Evolutionary conservation across 2,113 vertebrate genomes (phyloP), one percentile per base, ranked within the genome.

Genomic region (Dasypus novemcinctus): DNA sequence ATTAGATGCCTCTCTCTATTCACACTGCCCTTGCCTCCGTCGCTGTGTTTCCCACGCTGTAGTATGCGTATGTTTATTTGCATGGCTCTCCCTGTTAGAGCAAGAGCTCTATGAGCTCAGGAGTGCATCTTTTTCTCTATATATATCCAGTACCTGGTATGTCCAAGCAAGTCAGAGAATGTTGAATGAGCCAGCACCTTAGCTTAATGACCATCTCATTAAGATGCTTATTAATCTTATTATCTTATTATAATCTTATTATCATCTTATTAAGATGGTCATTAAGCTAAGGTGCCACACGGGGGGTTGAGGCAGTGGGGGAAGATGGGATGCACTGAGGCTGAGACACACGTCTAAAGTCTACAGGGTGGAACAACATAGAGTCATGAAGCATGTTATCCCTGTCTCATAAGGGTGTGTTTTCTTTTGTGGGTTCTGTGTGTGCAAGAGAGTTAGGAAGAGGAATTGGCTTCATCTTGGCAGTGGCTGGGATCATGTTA

Each of bases 381-480:
- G 21, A 33, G 7, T 14, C 21, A 14, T 15, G 3, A 18, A 0
- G 4, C 20, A 10, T 38, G 18, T 66, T 80, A 15, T 21, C 14
- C 0, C 1, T 15, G 41, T 41, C n/a, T 93, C 54, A 31, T 27
- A 4, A 0, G 7, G 41, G 15, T 12, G 2, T 43, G 8, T 64
- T 96, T 85, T 68, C n/a, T 75, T 78, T 49, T 29, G 6, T 15
- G 27, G 74, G 43, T 87, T 94, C 61, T 69, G 38, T 81, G 14
- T 54, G 20, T 85, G 27, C 2, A 54, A 79, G 14, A 5, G 25
- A 43, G 33, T 38, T 27, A 76, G 38, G 23, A 43, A 46, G 59
- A 33, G 33, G 75, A 25, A 29, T 46, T 33, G 43, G 36, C 10
- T 0, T 1, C 11, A 4, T 27, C 49, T 25, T 12, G 11, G n/a